phyloP scores from a whole-genome alignment of 2,113 vertebrate genomes.

The Megaptera novaeangliae region DNA sequence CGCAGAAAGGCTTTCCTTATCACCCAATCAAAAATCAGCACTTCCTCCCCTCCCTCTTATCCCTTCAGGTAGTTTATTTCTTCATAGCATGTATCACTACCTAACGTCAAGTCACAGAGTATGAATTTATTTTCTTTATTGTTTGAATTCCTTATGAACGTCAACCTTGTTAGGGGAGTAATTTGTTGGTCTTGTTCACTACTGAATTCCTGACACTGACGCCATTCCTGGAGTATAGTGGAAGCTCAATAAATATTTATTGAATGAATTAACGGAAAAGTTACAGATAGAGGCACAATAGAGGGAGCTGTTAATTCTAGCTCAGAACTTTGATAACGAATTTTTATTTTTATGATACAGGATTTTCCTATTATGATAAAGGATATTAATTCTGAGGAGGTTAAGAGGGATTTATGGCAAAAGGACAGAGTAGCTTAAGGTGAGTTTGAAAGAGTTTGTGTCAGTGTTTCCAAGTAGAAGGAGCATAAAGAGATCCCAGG shows the following conservation, averaged over 20 bases:
- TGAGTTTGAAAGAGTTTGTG: neutral
- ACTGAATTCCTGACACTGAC: neutral
- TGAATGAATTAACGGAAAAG: neutral
- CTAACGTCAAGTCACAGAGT: neutral
- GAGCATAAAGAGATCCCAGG: neutral
- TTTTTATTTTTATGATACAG: neutral
- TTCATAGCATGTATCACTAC: neutral
- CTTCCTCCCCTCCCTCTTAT: accelerated
- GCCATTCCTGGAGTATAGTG: neutral
- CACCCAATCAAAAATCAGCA: neutral
- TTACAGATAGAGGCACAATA: neutral
- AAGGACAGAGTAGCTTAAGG: neutral
- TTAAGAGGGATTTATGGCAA: neutral
- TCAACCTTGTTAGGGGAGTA: neutral
- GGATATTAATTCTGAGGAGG: neutral
- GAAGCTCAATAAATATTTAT: neutral
- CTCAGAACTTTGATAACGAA: neutral
- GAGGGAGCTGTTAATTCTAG: neutral
- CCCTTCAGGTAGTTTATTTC: neutral
- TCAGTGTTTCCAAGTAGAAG: neutral
- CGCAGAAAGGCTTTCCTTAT: neutral
- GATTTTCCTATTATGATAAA: neutral
- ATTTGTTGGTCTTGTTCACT: neutral
- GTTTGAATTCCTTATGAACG: neutral
- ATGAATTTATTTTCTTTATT: neutral